Base-by-base conservation (phyloP, 2,888 invertebrate genomes). In the Ferdinandea cuprea region DNA sequence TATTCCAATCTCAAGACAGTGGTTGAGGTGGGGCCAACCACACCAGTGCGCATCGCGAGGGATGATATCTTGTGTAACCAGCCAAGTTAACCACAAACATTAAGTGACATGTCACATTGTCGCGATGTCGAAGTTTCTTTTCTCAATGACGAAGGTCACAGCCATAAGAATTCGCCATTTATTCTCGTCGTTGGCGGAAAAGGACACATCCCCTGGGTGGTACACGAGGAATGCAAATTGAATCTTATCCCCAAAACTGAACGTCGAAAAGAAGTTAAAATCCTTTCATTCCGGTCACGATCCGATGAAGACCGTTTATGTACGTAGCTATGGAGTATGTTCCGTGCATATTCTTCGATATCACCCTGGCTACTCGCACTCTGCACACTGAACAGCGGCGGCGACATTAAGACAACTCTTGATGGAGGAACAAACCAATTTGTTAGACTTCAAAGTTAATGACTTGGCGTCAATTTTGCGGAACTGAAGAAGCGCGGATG, bases 251-350 rank as follows among this genome's bases (percentile, higher is more conserved):
- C 68, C 72, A 68, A 83, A 77, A 78, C 54, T 72, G 59, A 76
- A 66, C 61, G 72, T 61, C 56, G 77, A 66, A 83, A 83, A 72
- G 72, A 76, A 77, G 72, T 77, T 61, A 56, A 83, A 83, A 83
- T 83, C 83, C 83, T 77, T 77, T 83, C 72, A 83, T 83, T 83
- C 83, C 78, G 77, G 83, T 83, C 83, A 83, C 83, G 83, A 83
- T 83, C 58, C 58, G 72, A 83, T 78, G 73, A 77, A 77, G 72
- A 78, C 72, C 72, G 50, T 78, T 83, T 83, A 63, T 69, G 56
- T 68, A 58, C 54, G 44, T 63, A 50, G 52, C 52, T 63, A 72
- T 59, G 59, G 50, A 42, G 59, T 32, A 50, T 19, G 61, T 42
- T 48, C 7, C 65, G 37, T 66, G 48, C 40, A 58, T 58, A 66